Percentiles rank a stretch among this genome's conserved stretches.
Conservation (phyloP, 2,113 vertebrate genomes). For the Tinamus guttatus region DNA sequence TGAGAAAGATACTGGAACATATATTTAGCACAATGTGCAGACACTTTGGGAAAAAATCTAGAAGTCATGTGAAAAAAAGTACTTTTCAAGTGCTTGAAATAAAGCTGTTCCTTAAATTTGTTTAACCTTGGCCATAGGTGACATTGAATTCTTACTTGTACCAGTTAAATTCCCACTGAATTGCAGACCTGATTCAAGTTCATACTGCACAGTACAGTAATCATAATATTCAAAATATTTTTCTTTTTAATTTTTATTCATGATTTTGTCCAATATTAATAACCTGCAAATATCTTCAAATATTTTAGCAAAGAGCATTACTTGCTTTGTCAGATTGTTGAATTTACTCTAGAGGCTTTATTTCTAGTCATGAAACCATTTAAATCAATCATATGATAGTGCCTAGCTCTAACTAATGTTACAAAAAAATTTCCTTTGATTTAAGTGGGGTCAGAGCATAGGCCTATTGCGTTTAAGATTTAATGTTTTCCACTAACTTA, state of each 20-base stretch:
- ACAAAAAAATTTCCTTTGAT: neutral
- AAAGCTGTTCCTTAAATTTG: neutral
- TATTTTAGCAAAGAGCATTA: neutral
- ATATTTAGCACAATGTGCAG: neutral
- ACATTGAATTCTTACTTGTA: neutral
- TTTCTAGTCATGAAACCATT: neutral
- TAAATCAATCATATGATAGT: neutral
- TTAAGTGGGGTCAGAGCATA: neutral
- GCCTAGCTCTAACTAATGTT: neutral
- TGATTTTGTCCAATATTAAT: neutral
- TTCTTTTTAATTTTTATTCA: neutral
- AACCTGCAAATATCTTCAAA: neutral
- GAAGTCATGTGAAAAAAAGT: neutral
- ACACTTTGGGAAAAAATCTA: neutral
- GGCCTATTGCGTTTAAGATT: neutral
- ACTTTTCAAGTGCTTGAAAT: neutral
- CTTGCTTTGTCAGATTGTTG: neutral
- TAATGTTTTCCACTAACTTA: neutral
- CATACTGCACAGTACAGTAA: neutral
- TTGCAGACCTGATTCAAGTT: neutral
- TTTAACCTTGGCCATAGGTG: neutral
- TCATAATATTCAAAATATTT: neutral
- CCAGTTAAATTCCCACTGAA: neutral
- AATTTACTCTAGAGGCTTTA: conserved; percentile 43
- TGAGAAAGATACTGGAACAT: neutral